phyloP scores from a whole-genome alignment of 2,113 vertebrate species.

The Dascyllus trimaculatus region DNA sequence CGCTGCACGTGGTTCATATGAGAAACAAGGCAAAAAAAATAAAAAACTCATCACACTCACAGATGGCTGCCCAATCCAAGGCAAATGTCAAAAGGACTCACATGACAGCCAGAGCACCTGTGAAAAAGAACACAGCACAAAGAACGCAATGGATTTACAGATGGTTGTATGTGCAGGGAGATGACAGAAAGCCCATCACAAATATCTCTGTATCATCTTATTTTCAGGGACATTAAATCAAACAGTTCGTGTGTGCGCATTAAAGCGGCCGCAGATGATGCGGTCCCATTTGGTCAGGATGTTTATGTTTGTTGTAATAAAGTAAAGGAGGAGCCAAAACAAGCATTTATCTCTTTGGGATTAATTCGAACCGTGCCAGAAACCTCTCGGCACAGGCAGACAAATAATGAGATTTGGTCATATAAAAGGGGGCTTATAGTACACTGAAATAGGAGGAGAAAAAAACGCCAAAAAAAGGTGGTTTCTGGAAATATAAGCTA shows the following conservation, averaged over 20 bases:
- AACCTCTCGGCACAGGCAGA: not conserved
- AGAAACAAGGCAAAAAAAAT: constrained; percentile 28
- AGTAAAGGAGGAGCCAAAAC: constrained; percentile 17
- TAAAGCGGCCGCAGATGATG: not conserved
- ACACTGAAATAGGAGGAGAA: not conserved
- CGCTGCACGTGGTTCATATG: constrained; percentile 17
- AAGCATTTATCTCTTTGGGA: constrained; percentile 12
- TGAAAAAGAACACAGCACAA: constrained; percentile 24
- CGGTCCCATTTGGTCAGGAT: constrained; percentile 14
- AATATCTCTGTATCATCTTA: constrained; percentile 49
- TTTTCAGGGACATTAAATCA: constrained; percentile 44
- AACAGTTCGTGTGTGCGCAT: constrained; percentile 26
- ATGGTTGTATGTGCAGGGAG: constrained; percentile 56
- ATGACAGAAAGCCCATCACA: constrained; percentile 49
- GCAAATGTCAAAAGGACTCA: constrained; percentile 77
- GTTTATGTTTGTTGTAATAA: constrained; percentile 36
- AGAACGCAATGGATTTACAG: constrained; percentile 46
- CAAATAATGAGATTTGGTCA: constrained; percentile 29
- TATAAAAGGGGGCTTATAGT: constrained; percentile 16
- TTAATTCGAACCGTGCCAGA: constrained; percentile 10
- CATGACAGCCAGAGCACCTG: constrained; percentile 67
- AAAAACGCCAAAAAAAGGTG: not conserved
- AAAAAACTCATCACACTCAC: constrained; percentile 67
- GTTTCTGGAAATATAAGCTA: not conserved
- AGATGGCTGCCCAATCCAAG: constrained; percentile 75